Percentiles rank a stretch among this genome's conserved stretches.
Conservation (phyloP, 2,888 invertebrate genomes). For the Oxystoma pomonae region DNA sequence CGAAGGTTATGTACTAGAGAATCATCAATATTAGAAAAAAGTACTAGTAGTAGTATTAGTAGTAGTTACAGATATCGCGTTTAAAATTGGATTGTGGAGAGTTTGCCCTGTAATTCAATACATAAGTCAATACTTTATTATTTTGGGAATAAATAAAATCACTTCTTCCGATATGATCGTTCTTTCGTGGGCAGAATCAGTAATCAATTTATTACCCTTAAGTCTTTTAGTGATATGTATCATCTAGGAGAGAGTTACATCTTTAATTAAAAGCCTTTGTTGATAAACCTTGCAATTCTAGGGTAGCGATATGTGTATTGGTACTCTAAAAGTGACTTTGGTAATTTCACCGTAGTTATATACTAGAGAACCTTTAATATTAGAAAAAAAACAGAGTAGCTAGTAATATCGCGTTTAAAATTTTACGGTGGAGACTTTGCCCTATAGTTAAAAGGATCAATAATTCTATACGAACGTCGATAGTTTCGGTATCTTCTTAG, state of each 20-base stretch:
- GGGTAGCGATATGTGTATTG: no score
- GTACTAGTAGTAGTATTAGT: no score
- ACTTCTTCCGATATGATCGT: no score
- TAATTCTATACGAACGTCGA: constrained; percentile 49
- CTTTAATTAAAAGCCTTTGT: no score
- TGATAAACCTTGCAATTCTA: no score
- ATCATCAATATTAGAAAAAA: constrained; percentile 47
- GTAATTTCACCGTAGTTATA: constrained; percentile 51
- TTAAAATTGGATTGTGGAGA: constrained; percentile 51
- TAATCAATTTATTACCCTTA: no score
- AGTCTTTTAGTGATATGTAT: no score
- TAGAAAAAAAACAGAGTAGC: constrained; percentile 46
- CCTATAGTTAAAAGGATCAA: constrained; percentile 48
- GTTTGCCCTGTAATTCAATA: constrained; percentile 49
- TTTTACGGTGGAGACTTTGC: constrained; percentile 52
- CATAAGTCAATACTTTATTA: no score
- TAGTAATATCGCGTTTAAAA: constrained; percentile 49
- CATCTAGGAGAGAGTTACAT: no score
- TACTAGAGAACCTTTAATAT: constrained; percentile 48
- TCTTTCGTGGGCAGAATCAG: no score
- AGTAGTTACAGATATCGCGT: constrained; percentile 48
- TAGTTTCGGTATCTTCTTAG: no score
- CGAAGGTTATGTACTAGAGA: constrained; percentile 51
- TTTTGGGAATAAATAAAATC: no score
- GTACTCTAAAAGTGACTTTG: constrained; percentile 48